phyloP scores from a whole-genome alignment of 2,797 vertebrate species.

The Poeciliopsis turneri region DNA sequence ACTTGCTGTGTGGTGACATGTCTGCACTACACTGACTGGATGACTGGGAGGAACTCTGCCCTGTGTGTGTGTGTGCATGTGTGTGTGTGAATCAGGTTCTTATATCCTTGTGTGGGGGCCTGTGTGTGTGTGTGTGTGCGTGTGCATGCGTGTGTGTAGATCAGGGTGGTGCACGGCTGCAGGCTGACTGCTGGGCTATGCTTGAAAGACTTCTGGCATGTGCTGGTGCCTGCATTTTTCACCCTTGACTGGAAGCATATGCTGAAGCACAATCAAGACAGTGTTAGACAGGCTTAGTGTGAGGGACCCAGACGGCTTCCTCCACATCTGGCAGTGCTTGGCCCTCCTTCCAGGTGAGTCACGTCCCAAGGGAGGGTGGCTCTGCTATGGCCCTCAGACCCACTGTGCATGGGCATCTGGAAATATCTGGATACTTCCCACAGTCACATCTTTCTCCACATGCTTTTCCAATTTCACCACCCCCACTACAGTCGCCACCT shows the following conservation, averaged over 20 bases:
- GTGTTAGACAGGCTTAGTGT: conserved; percentile 85
- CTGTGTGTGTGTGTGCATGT: conserved; percentile 25
- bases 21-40: conserved; percentile 86
- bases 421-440: conserved; percentile 92
- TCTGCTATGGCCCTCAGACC: conserved; percentile 57
- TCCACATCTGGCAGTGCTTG: conserved; percentile 95
- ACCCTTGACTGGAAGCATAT: conserved; percentile 98
- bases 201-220: conserved; percentile 96
- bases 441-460: conserved; percentile 91
- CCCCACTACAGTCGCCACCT: conserved; percentile 14
- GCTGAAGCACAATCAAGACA: conserved; percentile 92
- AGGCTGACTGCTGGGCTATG: conserved; percentile 93
- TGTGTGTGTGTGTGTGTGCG: conserved; percentile 13
- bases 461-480: conserved; percentile 91
- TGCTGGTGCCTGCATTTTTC: conserved; percentile 94
- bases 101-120: conserved; percentile 17
- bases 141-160: conserved; percentile 35
- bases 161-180: conserved; percentile 80
- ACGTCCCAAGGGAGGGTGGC: conserved; percentile 89
- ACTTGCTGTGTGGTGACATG: conserved; percentile 93
- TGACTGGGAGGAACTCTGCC: conserved; percentile 66
- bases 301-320: conserved; percentile 86
- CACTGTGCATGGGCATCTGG: conserved; percentile 89
- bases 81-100: conserved; percentile 10
- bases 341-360: conserved; percentile 95